Conservation (phyloP, 2,888 invertebrate genomes). For the Laspeyria flexula region DNA sequence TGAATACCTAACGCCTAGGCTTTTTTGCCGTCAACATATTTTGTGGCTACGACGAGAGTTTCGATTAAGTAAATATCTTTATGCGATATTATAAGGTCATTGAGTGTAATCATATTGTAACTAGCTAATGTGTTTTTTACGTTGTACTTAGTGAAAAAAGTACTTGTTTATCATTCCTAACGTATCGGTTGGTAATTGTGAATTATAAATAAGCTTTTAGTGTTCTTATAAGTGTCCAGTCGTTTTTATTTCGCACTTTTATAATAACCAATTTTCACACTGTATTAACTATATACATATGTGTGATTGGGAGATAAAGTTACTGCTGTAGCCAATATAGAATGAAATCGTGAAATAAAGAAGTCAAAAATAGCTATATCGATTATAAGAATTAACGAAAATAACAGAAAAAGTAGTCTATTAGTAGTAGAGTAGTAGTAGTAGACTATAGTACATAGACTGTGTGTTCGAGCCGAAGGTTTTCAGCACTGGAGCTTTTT, state of each 20-base stretch:
- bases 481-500: no score
- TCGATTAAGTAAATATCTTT: slow-evolving; percentile 38
- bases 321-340: no score
- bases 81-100: slow-evolving; percentile 26
- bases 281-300: no score
- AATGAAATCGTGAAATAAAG: no score
- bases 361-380: no score
- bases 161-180: not conserved
- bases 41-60: slow-evolving; percentile 26
- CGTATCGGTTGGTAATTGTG: not conserved
- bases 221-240: not conserved
- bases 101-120: slow-evolving; percentile 23
- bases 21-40: slow-evolving; percentile 32
- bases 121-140: slow-evolving; percentile 9
- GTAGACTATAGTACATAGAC: no score
- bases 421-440: no score
- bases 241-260: not conserved
- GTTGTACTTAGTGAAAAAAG: not conserved
- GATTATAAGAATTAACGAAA: no score
- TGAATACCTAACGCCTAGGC: slow-evolving; percentile 38
- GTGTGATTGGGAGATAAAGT: no score
- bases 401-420: no score
- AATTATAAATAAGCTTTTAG: not conserved
- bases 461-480: no score
- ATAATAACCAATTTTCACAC: not conserved